Base-by-base conservation (phyloP, 2,113 vertebrate genomes). In the Tetrax tetrax region DNA sequence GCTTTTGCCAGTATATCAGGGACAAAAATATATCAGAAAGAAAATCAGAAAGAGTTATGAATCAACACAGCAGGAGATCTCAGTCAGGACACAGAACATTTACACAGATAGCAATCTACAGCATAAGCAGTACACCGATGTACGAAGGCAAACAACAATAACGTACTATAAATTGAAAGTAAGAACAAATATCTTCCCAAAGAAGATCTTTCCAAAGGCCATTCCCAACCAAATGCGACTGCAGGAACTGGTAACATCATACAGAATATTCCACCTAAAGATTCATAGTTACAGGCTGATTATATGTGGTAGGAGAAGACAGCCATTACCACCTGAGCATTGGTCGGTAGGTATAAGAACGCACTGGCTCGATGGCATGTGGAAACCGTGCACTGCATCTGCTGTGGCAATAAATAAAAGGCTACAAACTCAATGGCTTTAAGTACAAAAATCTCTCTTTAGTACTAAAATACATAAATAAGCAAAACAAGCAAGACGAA, bases 161-260 rank as follows among this genome's bases (percentile, higher is more conserved):
- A 94, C 45, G 76, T 77, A 88, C 59, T 48, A 75, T 17, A 84
- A 91, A 94, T 92, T 74, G 53, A 94, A 94, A 94, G 69, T 79
- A 90, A 93, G 65, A 93, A 82, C 45, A 85, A 93, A 86, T 43
- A 84, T 86, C 43, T 70, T 57, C 33, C 28, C n/a, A 54, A 35
- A 63, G 9, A 82, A 10, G 20, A 93, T 83, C 17, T 45, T 81
- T 35, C 27, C n/a, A 54, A 64, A 83, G 29, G 57, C 68, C 54
- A 86, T 80, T 92, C 53, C 48, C 29, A 57, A 79, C 20, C 48
- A 94, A 82, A 83, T 19, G 25, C 81, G 37, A 83, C 35, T 27
- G 19, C 10, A 43, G 63, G 57, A 93, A 47, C n/a, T 7, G 2
- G 18, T 79, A 83, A 19, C 11, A 61, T 24, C 16, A 64, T 13